Percentiles rank a stretch among this genome's conserved stretches.
Evolutionary conservation across 92 coral and sea anemone genomes (phyloP).

Genomic region (Parazoanthus swiftii): DNA sequence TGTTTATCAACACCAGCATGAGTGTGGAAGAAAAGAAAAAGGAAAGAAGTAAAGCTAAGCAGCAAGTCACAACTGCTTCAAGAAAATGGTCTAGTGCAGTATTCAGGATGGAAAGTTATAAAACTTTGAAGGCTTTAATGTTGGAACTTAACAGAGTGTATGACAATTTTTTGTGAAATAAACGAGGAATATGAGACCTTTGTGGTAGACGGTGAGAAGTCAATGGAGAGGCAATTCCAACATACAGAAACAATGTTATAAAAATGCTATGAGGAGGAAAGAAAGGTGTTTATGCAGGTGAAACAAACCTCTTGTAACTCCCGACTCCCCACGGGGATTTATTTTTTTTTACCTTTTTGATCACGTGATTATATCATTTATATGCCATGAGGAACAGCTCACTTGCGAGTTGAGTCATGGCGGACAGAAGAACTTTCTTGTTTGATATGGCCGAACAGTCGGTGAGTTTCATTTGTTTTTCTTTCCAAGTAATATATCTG

Average conservation of each 20-base stretch:
- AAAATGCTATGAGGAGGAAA: slow-evolving; percentile 22
- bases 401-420: too few species aligned
- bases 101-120: slow-evolving; percentile 17
- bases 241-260: slow-evolving; percentile 39
- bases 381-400: too few species aligned
- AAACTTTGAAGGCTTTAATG: slow-evolving; percentile 24
- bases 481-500: too few species aligned
- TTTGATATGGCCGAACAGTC: too few species aligned
- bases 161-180: slow-evolving; percentile 45
- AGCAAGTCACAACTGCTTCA: slow-evolving; percentile 42
- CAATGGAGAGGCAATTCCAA: slow-evolving; percentile 37
- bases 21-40: slow-evolving; percentile 51
- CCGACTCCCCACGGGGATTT: too few species aligned
- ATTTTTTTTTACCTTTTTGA: too few species aligned
- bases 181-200: slow-evolving; percentile 34
- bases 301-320: too few species aligned
- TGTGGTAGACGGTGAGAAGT: slow-evolving; percentile 30
- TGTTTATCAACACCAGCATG: slow-evolving; percentile 11
- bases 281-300: slow-evolving; percentile 32
- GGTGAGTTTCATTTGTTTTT: too few species aligned
- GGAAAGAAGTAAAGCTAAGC: slow-evolving; percentile 67
- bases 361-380: too few species aligned
- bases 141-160: slow-evolving; percentile 19
- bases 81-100: slow-evolving; percentile 35
- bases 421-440: too few species aligned